Evolutionary conservation across 2,888 invertebrate genomes (phyloP).

Genomic region (Ceramica pisi): DNA sequence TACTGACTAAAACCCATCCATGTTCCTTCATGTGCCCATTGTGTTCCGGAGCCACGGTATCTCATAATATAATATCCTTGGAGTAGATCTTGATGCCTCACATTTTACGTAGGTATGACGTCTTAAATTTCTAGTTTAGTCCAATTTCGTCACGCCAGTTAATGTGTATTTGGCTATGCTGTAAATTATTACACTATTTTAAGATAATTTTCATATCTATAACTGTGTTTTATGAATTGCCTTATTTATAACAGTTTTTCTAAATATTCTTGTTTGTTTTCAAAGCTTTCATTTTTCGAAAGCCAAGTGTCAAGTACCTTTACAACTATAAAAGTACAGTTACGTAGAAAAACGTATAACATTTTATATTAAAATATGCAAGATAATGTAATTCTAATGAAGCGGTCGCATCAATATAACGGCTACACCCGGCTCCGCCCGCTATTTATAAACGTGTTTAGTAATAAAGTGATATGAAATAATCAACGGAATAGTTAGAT

Average conservation of each 20-base stretch:
- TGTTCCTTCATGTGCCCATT: too few species aligned
- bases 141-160: too few species aligned
- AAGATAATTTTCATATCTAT: too few species aligned
- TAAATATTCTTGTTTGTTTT: not conserved
- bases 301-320: not conserved
- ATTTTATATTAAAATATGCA: constrained; percentile 53
- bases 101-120: too few species aligned
- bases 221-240: not conserved
- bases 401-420: constrained; percentile 62
- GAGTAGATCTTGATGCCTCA: too few species aligned
- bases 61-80: too few species aligned
- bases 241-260: not conserved
- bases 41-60: too few species aligned
- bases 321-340: constrained; percentile 46
- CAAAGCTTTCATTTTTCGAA: not conserved
- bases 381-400: constrained; percentile 63
- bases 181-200: too few species aligned
- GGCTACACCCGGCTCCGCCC: constrained; percentile 48
- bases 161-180: too few species aligned
- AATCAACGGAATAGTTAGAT: constrained; percentile 69
- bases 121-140: too few species aligned
- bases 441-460: constrained; percentile 65
- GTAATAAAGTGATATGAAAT: constrained; percentile 74
- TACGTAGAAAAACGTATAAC: constrained; percentile 33
- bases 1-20: too few species aligned